These are phyloP conservation scores for Dryoscopus gambensis DNA, from an alignment of 2,113 vertebrate genomes.

Conservation along the genomic window DNA sequence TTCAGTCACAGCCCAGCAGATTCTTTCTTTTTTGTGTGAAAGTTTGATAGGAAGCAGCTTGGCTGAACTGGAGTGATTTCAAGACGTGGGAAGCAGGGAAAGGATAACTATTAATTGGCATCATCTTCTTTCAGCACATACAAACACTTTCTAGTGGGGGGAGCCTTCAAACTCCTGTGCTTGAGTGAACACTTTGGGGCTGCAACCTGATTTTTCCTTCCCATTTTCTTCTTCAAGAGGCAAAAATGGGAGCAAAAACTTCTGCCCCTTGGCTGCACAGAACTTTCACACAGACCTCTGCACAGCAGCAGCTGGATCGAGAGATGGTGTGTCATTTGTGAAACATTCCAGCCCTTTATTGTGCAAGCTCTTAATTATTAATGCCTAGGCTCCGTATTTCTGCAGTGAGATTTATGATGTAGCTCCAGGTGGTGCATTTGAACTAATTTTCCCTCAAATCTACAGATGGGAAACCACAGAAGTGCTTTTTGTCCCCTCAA, in stretches of 20 bases:
- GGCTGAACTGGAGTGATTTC: background rate
- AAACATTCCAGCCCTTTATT: background rate
- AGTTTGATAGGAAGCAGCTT: background rate
- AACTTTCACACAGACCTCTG: slow-evolving; percentile 14
- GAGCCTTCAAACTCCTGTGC: background rate
- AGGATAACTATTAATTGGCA: background rate
- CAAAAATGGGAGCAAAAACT: background rate
- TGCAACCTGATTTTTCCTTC: background rate
- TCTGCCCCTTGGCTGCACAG: background rate
- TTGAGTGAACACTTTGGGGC: background rate
- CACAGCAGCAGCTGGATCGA: background rate
- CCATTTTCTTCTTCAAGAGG: background rate
- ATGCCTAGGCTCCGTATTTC: background rate
- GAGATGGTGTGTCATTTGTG: background rate
- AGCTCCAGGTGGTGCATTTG: background rate
- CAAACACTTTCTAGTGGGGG: background rate
- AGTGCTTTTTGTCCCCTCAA: background rate
- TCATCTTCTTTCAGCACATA: background rate
- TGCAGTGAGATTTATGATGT: background rate
- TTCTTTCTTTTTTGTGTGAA: background rate
- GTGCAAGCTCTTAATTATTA: slow-evolving; percentile 34
- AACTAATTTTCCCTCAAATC: background rate
- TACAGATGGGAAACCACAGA: background rate
- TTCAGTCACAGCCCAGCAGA: background rate
- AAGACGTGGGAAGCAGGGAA: background rate